phyloP scores from a whole-genome alignment of 2,113 vertebrate genomes.

The Ornithorhynchus anatinus region DNA sequence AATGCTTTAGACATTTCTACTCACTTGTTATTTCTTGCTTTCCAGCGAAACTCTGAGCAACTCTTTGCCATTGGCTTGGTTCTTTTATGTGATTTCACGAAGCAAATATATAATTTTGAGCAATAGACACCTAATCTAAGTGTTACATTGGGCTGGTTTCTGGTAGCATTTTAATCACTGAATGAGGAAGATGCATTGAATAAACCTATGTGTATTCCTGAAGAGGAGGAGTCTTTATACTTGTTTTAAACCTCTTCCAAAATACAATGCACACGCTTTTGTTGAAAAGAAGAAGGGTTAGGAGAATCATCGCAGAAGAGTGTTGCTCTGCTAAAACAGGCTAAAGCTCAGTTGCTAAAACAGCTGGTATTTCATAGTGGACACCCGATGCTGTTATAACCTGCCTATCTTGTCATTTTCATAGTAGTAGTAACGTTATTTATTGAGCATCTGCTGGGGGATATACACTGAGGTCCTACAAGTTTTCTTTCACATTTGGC shows the following conservation, averaged over 20 bases:
- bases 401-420: neutral
- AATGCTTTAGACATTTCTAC: neutral
- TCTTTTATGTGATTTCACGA: neutral
- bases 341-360: no score
- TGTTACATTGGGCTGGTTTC: neutral
- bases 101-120: no score
- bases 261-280: neutral
- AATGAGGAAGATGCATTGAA: neutral
- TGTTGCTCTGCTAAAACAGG: no score
- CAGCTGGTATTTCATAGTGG: neutral
- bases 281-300: neutral
- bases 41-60: neutral
- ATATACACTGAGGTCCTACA: no score
- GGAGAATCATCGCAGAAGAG: neutral
- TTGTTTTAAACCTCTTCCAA: conserved; percentile 6
- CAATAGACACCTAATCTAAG: conserved; percentile 3
- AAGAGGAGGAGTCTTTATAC: neutral
- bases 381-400: neutral
- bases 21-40: neutral
- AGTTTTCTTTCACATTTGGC: no score
- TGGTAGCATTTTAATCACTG: neutral
- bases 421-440: no score
- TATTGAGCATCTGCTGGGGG: no score
- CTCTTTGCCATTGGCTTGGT: neutral
- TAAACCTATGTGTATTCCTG: neutral